These are phyloP conservation scores for Onychostruthus taczanowskii DNA, from an alignment of 2,113 vertebrate species.

Conservation along the genomic window DNA sequence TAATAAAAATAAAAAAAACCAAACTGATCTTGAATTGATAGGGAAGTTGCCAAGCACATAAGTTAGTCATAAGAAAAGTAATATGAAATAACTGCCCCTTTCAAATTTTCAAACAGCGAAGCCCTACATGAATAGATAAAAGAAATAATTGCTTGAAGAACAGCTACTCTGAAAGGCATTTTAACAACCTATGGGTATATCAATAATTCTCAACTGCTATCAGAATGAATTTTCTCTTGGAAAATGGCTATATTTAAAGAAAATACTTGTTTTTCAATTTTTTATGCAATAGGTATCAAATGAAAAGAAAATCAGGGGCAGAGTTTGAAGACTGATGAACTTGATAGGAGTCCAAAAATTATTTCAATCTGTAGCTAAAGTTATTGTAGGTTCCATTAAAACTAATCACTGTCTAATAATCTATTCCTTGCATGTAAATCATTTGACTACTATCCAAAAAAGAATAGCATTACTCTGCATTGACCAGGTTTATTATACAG, in stretches of 20 bases:
- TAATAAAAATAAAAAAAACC: neutral
- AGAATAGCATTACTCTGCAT: neutral
- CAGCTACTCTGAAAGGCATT: conserved; percentile 1
- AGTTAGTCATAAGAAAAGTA: neutral
- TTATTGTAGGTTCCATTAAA: neutral
- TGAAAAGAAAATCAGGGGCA: neutral
- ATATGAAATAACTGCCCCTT: neutral
- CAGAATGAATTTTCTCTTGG: neutral
- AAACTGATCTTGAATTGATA: neutral
- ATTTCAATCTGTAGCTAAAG: neutral
- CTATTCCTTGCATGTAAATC: neutral
- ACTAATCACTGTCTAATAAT: neutral
- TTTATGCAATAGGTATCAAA: neutral
- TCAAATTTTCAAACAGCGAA: conserved; percentile 20
- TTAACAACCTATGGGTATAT: neutral
- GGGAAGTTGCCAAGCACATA: neutral
- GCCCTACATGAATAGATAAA: neutral
- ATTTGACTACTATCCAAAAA: neutral
- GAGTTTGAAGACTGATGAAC: neutral
- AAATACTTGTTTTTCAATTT: neutral
- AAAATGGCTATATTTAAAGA: neutral
- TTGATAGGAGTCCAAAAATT: neutral
- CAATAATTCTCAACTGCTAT: conserved; percentile 17
- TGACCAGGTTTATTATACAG: neutral
- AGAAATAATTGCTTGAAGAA: conserved; percentile 26